Conservation (phyloP, 2,113 vertebrate genomes). For the Lipotes vexillifer region DNA sequence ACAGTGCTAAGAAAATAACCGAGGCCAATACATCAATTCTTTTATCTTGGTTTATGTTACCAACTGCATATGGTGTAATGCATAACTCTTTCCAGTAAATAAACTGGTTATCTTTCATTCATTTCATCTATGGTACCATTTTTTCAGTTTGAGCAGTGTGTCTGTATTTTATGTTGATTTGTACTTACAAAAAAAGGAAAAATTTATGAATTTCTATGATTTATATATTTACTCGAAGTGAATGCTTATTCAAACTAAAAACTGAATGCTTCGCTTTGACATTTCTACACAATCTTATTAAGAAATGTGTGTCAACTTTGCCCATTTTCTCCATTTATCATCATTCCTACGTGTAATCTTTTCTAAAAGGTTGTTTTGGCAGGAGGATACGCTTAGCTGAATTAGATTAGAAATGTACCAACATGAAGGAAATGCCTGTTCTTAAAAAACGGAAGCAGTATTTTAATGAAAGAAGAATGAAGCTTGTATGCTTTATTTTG, state of each 20-base stretch:
- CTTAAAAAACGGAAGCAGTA: neutral
- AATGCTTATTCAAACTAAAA: neutral
- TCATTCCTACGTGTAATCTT: neutral
- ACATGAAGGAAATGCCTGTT: neutral
- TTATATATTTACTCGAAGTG: neutral
- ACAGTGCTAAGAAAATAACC: slow-evolving; percentile 78
- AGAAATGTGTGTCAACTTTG: neutral
- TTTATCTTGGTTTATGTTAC: slow-evolving; percentile 78
- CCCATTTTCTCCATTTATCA: neutral
- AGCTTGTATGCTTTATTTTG: neutral
- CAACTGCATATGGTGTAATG: slow-evolving; percentile 82
- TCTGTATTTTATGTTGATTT: slow-evolving; percentile 2
- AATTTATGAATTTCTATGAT: neutral
- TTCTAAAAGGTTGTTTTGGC: slow-evolving; percentile 19
- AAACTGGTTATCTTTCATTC: slow-evolving; percentile 84
- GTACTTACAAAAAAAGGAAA: neutral
- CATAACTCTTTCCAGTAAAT: slow-evolving; percentile 84
- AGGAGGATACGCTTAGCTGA: neutral
- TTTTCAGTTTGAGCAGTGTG: slow-evolving; percentile 27
- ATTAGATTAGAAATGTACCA: neutral
- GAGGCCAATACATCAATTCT: slow-evolving; percentile 74
- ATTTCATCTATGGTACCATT: slow-evolving; percentile 74
- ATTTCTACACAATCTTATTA: neutral
- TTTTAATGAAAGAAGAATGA: slow-evolving; percentile 12
- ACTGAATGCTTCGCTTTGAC: neutral